Percentiles rank a stretch among this genome's conserved stretches.
Evolutionary conservation across 2,797 vertebrate genomes (phyloP).

Genomic region (Oceanodroma leucorhoa): DNA sequence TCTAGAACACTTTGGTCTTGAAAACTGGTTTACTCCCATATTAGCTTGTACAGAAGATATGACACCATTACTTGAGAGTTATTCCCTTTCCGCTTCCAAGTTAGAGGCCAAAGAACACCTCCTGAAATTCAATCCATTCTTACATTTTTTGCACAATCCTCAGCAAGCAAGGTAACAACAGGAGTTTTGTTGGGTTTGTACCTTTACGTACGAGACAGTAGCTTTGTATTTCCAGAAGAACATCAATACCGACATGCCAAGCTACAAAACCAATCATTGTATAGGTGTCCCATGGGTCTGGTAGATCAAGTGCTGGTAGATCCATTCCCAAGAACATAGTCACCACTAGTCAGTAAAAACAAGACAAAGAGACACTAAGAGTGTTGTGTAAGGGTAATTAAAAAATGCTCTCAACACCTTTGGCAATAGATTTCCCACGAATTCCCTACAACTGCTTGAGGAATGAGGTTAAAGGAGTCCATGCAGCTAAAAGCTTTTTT

Average conservation of each 20-base stretch:
- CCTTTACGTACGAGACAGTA: constrained; percentile 77
- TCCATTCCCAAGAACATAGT: constrained; percentile 85
- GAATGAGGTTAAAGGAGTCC: background rate
- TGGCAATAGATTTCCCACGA: background rate
- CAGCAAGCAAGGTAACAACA: background rate
- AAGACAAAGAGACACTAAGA: background rate
- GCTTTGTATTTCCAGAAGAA: constrained; percentile 81
- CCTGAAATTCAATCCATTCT: background rate
- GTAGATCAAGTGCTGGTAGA: constrained; percentile 81
- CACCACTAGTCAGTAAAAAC: constrained; percentile 71
- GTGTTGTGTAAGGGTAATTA: background rate
- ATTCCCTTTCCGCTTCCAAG: background rate
- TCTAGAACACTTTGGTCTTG: background rate
- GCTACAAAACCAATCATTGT: constrained; percentile 81
- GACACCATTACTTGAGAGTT: background rate
- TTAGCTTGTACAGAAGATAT: background rate
- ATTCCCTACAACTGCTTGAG: background rate
- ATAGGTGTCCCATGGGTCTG: constrained; percentile 78
- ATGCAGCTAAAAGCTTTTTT: background rate
- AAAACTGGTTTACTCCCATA: background rate
- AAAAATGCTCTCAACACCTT: background rate
- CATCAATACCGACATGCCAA: constrained; percentile 81
- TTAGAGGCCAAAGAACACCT: background rate
- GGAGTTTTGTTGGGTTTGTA: constrained; percentile 4
- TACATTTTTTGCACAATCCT: background rate